Evolutionary conservation across 2,888 invertebrate genomes (phyloP).

Genomic region (Pammene aurita): DNA sequence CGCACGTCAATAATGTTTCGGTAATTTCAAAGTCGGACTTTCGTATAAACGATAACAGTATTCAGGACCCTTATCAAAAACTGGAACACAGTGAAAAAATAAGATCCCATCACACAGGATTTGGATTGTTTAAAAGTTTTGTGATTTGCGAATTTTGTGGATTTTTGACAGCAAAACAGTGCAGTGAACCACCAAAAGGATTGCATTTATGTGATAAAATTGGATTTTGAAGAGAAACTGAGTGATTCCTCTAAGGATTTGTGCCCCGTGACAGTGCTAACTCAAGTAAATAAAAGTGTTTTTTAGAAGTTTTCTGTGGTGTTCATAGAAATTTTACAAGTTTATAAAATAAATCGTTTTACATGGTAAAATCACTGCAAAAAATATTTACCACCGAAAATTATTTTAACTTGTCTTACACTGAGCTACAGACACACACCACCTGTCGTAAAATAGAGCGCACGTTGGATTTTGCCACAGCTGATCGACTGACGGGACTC

Average conservation of each 20-base stretch:
- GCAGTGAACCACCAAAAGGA: constrained; percentile 76
- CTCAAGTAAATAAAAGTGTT: constrained; percentile 67
- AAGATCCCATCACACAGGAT: constrained; percentile 71
- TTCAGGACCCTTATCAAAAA: constrained; percentile 85
- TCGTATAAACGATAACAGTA: constrained; percentile 77
- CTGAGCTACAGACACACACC: constrained; percentile 52
- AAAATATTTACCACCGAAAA: not conserved
- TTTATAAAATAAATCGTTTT: constrained; percentile 42
- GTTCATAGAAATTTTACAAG: constrained; percentile 55
- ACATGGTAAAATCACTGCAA: not conserved
- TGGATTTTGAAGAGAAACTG: constrained; percentile 67
- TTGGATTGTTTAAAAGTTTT: constrained; percentile 71
- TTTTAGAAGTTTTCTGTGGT: constrained; percentile 47
- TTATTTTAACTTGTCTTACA: constrained; percentile 48
- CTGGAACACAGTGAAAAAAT: constrained; percentile 88
- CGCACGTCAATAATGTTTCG: constrained; percentile 82
- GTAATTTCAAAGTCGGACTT: constrained; percentile 79
- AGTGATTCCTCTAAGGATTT: constrained; percentile 58
- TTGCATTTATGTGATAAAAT: constrained; percentile 67
- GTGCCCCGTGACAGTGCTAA: constrained; percentile 59
- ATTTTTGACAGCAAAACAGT: constrained; percentile 71
- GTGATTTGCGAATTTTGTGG: constrained; percentile 73
- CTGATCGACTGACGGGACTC: constrained; percentile 62
- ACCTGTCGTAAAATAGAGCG: constrained; percentile 58
- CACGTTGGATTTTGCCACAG: constrained; percentile 64